Evolutionary conservation across 2,797 vertebrate species (phyloP), one percentile per base, ranked within the genome.

Genomic region (Halcyon chelicuti): DNA sequence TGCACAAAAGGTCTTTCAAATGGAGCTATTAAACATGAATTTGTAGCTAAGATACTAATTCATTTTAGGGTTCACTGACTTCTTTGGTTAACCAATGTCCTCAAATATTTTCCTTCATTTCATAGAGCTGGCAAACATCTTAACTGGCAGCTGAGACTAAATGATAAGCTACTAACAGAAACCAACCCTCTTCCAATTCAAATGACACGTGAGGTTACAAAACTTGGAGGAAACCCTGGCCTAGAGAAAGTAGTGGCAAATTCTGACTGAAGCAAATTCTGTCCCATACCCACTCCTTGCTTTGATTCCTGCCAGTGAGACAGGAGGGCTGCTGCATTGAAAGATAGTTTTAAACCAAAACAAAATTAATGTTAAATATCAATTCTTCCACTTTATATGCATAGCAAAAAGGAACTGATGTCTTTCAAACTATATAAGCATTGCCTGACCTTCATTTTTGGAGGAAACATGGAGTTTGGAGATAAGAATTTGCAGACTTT

Each of bases 41-140:
- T 79, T 89, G 85, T 86, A 89, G 86, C 73, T 86, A 86, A 83
- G 67, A 83, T 62, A 83, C 63, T 83, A 79, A 91, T 93, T 83
- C 52, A 62, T 75, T 82, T 93, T 37, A 86, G 68, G 79, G 81
- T 93, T 95, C 88, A 86, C 76, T 3, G 52, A 61, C 31, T 86
- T 82, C 75, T 88, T 82, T 1, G 0, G 83, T 82, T 93, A 95
- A 86, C 52, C 23, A 21, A 71, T 58, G 86, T 71, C 68, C 70
- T 90, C 49, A 49, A 80, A 67, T 40, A 78, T 83, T 86, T 86
- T 79, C 63, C 62, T 79, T 82, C 58, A 82, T 86, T 93, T 88
- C 72, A 66, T 57, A 75, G 72, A 82, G 72, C 77, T 83, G 62
- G 58, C 72, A 86, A 91, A 67, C 18, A 47, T 42, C 63, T 83